A percentile compares a stretch with the other conserved stretches of the same genome.
These are phyloP conservation scores for Crenichthys baileyi DNA, from an alignment of 2,797 vertebrate species.

Conservation along the genomic window DNA sequence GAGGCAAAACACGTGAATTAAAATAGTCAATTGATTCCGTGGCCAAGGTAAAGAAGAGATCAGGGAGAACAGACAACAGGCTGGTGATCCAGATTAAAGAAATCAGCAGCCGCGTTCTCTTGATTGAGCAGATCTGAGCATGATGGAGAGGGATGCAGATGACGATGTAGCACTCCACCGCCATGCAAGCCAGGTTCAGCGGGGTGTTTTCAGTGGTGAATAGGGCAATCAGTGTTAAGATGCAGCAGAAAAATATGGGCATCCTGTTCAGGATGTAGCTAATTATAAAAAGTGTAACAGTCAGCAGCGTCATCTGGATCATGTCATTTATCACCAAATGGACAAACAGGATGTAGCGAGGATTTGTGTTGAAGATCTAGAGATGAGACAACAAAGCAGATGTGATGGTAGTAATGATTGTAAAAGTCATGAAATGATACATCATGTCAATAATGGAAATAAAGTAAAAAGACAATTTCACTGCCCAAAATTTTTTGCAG, in stretches of 20 bases:
- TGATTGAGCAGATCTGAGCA: constrained; percentile 63
- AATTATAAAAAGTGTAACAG: too few relatives aligned
- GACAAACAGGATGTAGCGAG: constrained; percentile 76
- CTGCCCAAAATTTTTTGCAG: too few relatives aligned
- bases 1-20: constrained; percentile 35
- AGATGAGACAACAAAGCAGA: constrained; percentile 58
- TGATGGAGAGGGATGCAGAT: constrained; percentile 71
- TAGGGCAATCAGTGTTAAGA: background rate
- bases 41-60: constrained; percentile 58
- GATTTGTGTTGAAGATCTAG: constrained; percentile 49
- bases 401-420: background rate
- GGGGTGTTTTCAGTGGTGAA: constrained; percentile 66
- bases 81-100: constrained; percentile 61
- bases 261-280: too few relatives aligned
- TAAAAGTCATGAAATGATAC: background rate
- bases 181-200: constrained; percentile 74
- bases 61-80: constrained; percentile 50
- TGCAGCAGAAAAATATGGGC: too few relatives aligned
- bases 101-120: constrained; percentile 57
- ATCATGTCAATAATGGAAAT: background rate
- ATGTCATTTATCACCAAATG: constrained; percentile 75
- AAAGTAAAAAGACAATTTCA: too few relatives aligned
- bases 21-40: constrained; percentile 51
- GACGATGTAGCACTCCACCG: constrained; percentile 70
- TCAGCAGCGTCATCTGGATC: constrained; percentile 58